phyloP scores from a whole-genome alignment of 2,888 invertebrate genomes.

The Cepaea hortensis region DNA sequence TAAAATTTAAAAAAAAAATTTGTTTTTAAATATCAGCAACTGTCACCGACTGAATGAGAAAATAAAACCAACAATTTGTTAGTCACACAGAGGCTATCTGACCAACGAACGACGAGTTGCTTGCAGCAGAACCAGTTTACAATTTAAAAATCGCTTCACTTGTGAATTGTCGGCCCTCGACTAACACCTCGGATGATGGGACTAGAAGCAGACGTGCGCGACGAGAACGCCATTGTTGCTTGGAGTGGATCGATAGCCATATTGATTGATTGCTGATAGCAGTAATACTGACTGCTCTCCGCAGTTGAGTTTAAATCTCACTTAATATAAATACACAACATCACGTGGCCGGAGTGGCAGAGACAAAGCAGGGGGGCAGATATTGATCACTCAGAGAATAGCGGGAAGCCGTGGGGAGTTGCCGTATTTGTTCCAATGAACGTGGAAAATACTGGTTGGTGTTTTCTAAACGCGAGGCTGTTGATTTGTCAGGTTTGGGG shows the following conservation, averaged over 20 bases:
- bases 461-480: background rate
- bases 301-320: conserved; percentile 26
- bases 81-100: too few relatives aligned
- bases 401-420: background rate
- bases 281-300: background rate
- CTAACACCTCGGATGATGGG: too few relatives aligned
- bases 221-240: background rate
- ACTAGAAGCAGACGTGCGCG: too few relatives aligned
- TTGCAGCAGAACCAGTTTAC: too few relatives aligned
- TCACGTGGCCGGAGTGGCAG: background rate
- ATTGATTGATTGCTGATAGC: conserved; percentile 10
- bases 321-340: conserved; percentile 17
- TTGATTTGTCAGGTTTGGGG: background rate
- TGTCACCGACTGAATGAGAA: too few relatives aligned
- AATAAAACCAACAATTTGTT: too few relatives aligned
- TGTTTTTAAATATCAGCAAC: too few relatives aligned
- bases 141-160: too few relatives aligned
- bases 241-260: background rate
- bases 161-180: too few relatives aligned
- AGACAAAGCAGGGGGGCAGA: conserved; percentile 11
- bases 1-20: too few relatives aligned
- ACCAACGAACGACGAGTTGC: too few relatives aligned
- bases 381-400: background rate
- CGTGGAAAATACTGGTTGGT: background rate
- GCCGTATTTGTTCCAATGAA: background rate